Base-by-base conservation (phyloP, 2,113 vertebrate species). In the Cygnus atratus region DNA sequence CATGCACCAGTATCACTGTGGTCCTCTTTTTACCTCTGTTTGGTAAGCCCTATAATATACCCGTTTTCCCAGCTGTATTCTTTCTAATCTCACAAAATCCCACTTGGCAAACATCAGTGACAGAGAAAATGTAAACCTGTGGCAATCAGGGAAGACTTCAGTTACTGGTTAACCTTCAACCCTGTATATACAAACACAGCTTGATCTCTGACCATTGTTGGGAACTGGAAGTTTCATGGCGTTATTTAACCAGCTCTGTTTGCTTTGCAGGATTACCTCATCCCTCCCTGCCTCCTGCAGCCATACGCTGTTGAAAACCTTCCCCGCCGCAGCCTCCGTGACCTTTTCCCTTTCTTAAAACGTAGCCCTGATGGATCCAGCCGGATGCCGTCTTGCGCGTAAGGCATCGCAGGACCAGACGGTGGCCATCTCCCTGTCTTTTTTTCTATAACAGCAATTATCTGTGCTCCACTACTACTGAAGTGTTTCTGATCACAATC, bases 61-160 rank as follows among this genome's bases (percentile, higher is more conserved):
- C 59, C 76, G 0, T 93, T 97, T 96, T 83, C 86, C 83, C 95
- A 96, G 92, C 83, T 96, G 92, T 92, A 94, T 78, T 96, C 68
- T 81, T 95, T 96, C 95, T 95, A 95, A 94, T 94, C 95, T 93
- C 95, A 92, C 93, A 96, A 97, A 96, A 94, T 95, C 93, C 90
- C 73, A 71, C 90, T 97, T 94, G 83, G 90, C 95, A 96, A 97
- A 96, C 88, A 95, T 74, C 61, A 87, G 85, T 52, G 86, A 97
- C 75, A 96, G 92, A 93, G 92, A 93, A 91, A 97, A 96, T 62
- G 85, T 94, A 96, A 97, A 96, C 92, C 80, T 88, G 61, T 65
- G 39, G 86, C 95, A 96, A 92, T 95, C 92, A 88, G 86, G 43
- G 76, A 75, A 88, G 90, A 87, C 83, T 95, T 90, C 43, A 90